Base-by-base conservation (phyloP, 1,140 invertebrate genomes). In the Venustaconcha ellipsiformis region DNA sequence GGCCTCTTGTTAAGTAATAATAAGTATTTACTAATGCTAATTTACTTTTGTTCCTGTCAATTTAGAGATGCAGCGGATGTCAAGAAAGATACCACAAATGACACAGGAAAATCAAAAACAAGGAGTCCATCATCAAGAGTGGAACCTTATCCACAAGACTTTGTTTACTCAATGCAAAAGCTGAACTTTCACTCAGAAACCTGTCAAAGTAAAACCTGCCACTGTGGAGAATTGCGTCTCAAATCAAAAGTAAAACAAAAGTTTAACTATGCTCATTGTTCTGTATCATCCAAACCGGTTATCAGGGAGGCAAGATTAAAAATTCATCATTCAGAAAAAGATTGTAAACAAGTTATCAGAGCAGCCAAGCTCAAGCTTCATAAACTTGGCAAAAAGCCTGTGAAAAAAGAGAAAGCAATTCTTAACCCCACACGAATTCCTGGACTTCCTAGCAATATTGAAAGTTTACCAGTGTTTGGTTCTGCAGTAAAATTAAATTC, bases 301-400 rank as follows among this genome's bases (percentile, higher is more conserved):
- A 79, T 86, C 48, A 79, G 79, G 18, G 85, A 86, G 17, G 83
- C 84, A n/a, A 78, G 76, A 73, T 75, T 86, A 20, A 86, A 85
- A 73, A 58, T 84, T 26, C 85, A 85, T 71, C 77, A 85, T 55
- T 80, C 79, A 23, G 79, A 85, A 20, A 86, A 86, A 82, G 85
- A 86, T 68, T 72, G 78, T 18, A 81, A 81, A 23, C 79, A 80
- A n/a, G 64, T 86, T 4, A 82, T 86, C 20, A 74, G 85, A n/a
- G 79, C 82, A 18, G 85, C 85, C 13, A 76, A 74, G 60, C 64
- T 86, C 15, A 79, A 84, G 73, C 70, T 84, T 57, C 68, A 75
- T 30, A 83, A 80, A 66, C 64, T 78, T 20, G 67, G 74, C 13
- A 78, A 14, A 59, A 74, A 69, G 55, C 74, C 60, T 60, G 70